Conservation (phyloP, 1,140 invertebrate genomes). For the Microplitis demolitor region DNA sequence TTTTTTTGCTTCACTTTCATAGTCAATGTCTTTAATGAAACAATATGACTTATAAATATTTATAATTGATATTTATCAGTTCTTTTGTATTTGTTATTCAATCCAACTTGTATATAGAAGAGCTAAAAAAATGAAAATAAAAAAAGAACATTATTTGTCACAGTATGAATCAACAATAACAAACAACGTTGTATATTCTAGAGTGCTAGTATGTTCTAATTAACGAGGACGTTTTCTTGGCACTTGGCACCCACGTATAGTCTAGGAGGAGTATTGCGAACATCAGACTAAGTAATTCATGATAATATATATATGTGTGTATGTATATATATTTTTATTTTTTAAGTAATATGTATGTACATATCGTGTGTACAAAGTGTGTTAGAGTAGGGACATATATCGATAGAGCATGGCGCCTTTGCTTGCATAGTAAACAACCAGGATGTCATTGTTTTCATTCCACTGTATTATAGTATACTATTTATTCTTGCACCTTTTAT, state of each 20-base stretch:
- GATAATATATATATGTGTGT: neutral
- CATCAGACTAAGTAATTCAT: neutral
- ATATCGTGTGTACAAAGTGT: neutral
- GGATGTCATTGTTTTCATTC: slow-evolving; percentile 32
- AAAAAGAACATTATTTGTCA: neutral
- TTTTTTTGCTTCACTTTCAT: too few species aligned
- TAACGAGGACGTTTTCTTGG: slow-evolving; percentile 7
- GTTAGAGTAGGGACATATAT: slow-evolving; percentile 8
- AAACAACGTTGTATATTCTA: neutral
- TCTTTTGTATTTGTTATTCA: too few species aligned
- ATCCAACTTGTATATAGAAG: too few species aligned
- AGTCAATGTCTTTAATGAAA: too few species aligned
- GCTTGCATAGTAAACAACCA: slow-evolving; percentile 34
- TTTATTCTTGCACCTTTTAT: neutral
- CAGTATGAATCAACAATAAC: neutral
- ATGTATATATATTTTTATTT: neutral
- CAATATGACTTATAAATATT: too few species aligned
- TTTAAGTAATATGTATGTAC: neutral
- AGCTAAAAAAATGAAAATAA: too few species aligned
- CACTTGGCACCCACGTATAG: neutral
- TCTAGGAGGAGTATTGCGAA: neutral
- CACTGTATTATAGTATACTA: neutral
- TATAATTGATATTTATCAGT: too few species aligned
- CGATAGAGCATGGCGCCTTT: slow-evolving; percentile 23
- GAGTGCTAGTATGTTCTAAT: neutral